Percentiles rank a stretch among this genome's conserved stretches.
phyloP scores from a whole-genome alignment of 2,113 vertebrate species.

The Burhinus oedicnemus region DNA sequence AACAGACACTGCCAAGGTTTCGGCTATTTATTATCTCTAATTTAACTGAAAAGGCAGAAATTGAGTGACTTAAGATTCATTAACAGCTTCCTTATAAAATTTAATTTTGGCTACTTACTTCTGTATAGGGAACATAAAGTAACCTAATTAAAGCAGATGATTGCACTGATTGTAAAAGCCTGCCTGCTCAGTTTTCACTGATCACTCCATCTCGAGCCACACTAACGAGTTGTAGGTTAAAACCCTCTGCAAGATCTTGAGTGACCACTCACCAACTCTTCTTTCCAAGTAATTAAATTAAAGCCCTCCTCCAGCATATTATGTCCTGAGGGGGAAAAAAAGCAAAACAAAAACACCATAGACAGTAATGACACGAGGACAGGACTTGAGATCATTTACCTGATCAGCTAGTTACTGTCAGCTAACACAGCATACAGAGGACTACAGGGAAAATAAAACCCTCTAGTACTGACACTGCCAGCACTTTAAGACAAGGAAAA shows the following conservation, averaged over 20 bases:
- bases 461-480: not conserved
- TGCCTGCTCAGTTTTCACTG: not conserved
- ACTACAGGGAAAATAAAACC: not conserved
- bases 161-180: constrained; percentile 18
- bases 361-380: not conserved
- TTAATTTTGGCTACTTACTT: constrained; percentile 47
- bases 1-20: not conserved
- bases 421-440: not conserved
- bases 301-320: not conserved
- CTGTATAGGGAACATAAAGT: constrained; percentile 26
- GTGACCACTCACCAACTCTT: not conserved
- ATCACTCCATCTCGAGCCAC: not conserved
- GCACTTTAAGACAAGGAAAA: not conserved
- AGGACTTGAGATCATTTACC: not conserved
- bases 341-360: not conserved
- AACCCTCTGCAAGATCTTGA: constrained; percentile 7
- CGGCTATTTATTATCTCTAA: constrained; percentile 13
- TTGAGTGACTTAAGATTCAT: constrained; percentile 35
- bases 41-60: constrained; percentile 53
- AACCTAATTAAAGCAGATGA: constrained; percentile 45
- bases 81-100: constrained; percentile 25
- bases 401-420: not conserved
- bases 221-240: not conserved
- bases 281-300: constrained; percentile 28
- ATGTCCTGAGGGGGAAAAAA: not conserved